These are phyloP conservation scores for Mellivora capensis DNA, from an alignment of 2,113 vertebrate species.

Conservation along the genomic window DNA sequence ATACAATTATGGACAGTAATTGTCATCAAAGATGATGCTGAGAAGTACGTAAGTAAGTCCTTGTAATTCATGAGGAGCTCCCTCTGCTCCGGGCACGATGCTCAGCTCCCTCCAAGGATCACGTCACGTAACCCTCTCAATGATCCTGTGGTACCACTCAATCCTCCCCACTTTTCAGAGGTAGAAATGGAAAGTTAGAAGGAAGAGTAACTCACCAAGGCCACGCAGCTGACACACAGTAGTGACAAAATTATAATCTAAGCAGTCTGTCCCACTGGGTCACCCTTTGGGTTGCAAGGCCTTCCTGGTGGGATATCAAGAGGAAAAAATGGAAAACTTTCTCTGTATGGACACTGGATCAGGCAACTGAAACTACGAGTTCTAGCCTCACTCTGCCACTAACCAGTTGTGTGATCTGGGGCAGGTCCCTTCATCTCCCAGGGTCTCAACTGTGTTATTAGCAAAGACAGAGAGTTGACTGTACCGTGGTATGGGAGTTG, in stretches of 20 bases:
- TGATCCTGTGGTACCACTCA: neutral
- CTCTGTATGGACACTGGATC: neutral
- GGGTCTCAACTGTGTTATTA: neutral
- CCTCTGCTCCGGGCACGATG: neutral
- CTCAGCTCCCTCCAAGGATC: neutral
- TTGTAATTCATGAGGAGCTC: neutral
- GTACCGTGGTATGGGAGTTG: neutral
- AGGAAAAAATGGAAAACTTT: neutral
- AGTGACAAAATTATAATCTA: neutral
- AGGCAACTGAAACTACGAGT: neutral
- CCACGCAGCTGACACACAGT: neutral
- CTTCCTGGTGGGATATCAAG: neutral
- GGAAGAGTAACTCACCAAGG: neutral
- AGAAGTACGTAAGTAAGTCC: neutral
- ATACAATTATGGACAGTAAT: neutral
- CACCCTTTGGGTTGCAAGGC: neutral
- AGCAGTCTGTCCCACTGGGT: neutral
- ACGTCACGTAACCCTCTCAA: neutral
- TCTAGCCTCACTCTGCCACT: neutral
- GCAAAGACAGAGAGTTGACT: neutral
- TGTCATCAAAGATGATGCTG: neutral
- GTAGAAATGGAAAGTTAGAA: neutral
- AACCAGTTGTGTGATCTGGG: neutral
- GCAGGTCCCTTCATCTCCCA: neutral
- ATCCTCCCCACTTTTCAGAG: neutral